Evolutionary conservation across 2,113 vertebrate species (phyloP), one percentile per base, ranked within the genome.

Genomic region (Pelusios castaneus): DNA sequence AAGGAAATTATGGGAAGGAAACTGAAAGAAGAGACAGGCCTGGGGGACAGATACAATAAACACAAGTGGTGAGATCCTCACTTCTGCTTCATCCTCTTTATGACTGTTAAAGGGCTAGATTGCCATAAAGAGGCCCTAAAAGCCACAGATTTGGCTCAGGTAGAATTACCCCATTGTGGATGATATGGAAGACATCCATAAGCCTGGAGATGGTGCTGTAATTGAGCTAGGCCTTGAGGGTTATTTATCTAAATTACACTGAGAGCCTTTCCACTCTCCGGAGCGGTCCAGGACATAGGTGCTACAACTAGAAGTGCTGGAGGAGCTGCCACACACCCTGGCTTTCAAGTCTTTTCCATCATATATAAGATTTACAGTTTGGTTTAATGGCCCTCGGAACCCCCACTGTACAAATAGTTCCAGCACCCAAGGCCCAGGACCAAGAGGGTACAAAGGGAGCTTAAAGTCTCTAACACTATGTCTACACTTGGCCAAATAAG

Each of bases 381-480:
- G 16, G 51, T 52, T 52, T 14, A 52, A 17, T 52, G 51, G 51
- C 51, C 17, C 13, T 19, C 51, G 5, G 51, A 13, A 52, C 16
- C 51, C 51, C 12, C 16, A 52, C 51, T 52, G 14, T 52, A 52
- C 51, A 52, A 52, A 52, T 52, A 16, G 51, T 52, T 52, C 51
- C 13, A 52, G 51, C 51, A 52, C 13, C 51, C 16, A 16, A 16
- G 51, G 51, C 58, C 60, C 84, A 52, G 43, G 79, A 92, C 34
- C 34, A 76, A 9, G 22, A 92, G 92, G 81, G 88, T 81, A 92
- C 45, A 70, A 93, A 77, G 86, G 89, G 10, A 91, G 11, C 47
- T 95, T 92, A 85, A 96, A 93, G 87, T 43, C 21, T 81, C 38
- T 43, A 41, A 58, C n/a, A n/a, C n/a, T n/a, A n/a, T n/a, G n/a